These are phyloP conservation scores for Galbula dea DNA, from an alignment of 2,113 vertebrate species.

Conservation along the genomic window DNA sequence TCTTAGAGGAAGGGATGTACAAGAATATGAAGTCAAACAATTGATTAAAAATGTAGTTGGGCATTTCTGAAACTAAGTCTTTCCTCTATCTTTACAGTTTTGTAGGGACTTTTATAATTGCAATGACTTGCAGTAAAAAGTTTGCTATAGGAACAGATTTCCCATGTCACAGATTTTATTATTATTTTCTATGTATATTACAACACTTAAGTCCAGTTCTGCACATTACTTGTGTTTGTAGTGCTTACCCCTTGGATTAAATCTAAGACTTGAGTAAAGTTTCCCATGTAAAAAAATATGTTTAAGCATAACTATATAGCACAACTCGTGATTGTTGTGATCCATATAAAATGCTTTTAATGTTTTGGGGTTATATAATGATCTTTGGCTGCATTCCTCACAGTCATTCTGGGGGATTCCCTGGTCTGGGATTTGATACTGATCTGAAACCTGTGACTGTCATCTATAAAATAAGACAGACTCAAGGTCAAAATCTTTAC, in stretches of 20 bases:
- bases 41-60: neutral
- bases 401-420: neutral
- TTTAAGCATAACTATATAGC: neutral
- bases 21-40: neutral
- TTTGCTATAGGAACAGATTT: neutral
- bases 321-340: neutral
- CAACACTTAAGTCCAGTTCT: neutral
- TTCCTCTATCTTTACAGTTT: neutral
- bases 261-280: neutral
- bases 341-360: neutral
- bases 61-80: neutral
- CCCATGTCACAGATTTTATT: neutral
- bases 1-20: neutral
- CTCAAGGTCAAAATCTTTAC: neutral
- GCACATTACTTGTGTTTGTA: neutral
- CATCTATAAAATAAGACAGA: neutral
- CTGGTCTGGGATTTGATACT: neutral
- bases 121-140: neutral
- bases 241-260: neutral
- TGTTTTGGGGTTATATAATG: rapidly evolving
- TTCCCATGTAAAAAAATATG: neutral
- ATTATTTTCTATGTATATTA: neutral
- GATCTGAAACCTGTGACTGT: neutral
- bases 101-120: neutral
- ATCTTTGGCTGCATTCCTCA: neutral